Percentiles rank a stretch among this genome's conserved stretches.
Conservation (phyloP, 2,113 vertebrate genomes). For the Aspidoscelis tigris region DNA sequence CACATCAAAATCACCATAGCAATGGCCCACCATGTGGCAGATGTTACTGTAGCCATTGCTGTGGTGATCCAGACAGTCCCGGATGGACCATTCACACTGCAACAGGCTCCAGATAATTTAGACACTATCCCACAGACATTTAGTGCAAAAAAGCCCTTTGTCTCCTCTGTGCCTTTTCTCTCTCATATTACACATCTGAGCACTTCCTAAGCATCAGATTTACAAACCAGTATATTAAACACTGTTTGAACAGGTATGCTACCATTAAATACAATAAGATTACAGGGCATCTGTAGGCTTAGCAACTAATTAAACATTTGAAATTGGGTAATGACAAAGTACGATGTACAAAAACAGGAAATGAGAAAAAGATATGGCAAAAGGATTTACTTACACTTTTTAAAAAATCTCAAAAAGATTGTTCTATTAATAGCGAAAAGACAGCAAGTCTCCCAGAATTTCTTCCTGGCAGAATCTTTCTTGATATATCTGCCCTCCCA, state of each 20-base stretch:
- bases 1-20: no score
- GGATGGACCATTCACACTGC: no score
- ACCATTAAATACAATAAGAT: slow-evolving; percentile 39
- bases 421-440: neutral
- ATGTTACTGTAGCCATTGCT: no score
- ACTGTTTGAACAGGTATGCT: neutral
- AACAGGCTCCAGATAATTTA: no score
- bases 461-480: neutral
- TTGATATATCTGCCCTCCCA: neutral
- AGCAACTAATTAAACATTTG: slow-evolving; percentile 26
- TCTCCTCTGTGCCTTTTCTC: neutral
- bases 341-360: slow-evolving; percentile 26
- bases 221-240: neutral
- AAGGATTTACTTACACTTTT: neutral
- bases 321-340: slow-evolving; percentile 23
- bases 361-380: neutral
- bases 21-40: no score
- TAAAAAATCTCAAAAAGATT: slow-evolving; percentile 31
- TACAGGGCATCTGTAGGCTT: slow-evolving; percentile 4
- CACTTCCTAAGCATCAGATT: neutral
- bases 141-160: no score
- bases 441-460: slow-evolving; percentile 4
- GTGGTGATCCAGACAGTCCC: no score
- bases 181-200: neutral
- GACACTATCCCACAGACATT: no score